Evolutionary conservation across 2,113 vertebrate genomes (phyloP), one percentile per base, ranked within the genome.

Genomic region (Baryphthengus martii): DNA sequence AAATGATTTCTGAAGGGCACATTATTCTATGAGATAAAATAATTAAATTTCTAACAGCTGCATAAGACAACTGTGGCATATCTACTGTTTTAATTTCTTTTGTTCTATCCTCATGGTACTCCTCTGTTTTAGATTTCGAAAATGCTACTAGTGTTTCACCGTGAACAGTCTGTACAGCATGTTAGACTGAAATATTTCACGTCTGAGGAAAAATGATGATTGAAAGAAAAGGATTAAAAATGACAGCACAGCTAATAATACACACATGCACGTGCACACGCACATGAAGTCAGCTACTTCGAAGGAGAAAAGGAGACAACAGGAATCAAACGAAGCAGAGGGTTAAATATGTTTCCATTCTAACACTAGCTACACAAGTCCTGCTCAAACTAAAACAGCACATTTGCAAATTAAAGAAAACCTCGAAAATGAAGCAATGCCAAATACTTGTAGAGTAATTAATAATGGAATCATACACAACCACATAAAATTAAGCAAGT

Each of bases 21-120:
- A 98, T 98, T 98, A 98, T 98, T 98, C 98, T 98, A 98, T 93
- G 97, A 98, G 98, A 98, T 98, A 98, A 98, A 98, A 98, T 98
- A 98, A 98, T 98, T 98, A 98, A 98, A 98, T 98, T 98, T 98
- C 98, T 98, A 98, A 98, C 98, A 98, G 98, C 98, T 97, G 98
- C 98, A 97, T 71, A 98, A 98, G 98, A 98, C 98, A 97, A 98
- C 97, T 97, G 97, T 97, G 97, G 97, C 98, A 97, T 98, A 98
- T 93, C 98, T 97, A 93, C 96, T 92, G 94, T 97, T 98, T 98
- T 98, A 98, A 98, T 98, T 98, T 98, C 98, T 98, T 98, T 98
- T 98, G 98, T 98, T 98, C 97, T 98, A 96, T 97, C 97, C 97
- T 98, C 98, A 92, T 95, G 97, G 95, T 94, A 94, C 96, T 97